Base-by-base conservation (phyloP, 2,113 vertebrate species). In the Cricetomys ansorgei region DNA sequence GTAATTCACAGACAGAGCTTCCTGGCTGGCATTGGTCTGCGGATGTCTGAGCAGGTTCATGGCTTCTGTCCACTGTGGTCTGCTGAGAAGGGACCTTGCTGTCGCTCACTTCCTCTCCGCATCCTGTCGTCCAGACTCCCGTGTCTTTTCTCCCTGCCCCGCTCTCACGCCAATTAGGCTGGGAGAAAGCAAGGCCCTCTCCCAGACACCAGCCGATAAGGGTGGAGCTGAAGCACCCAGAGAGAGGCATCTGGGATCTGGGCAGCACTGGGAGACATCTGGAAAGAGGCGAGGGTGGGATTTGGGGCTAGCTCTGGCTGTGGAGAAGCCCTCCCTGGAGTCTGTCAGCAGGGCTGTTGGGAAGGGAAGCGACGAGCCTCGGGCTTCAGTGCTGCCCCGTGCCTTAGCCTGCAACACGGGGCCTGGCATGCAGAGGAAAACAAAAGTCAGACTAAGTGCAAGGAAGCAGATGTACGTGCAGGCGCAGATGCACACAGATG, bases 371-470 rank as follows among this genome's bases (percentile, higher is more conserved):
- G 1, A 81, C 48, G 7, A 45, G 89, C 27, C 57, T 37, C 29
- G 34, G 34, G 23, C 15, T 85, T 88, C 43, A 7, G 0, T 8
- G 59, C 69, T 48, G 65, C 67, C 19, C 10, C 10, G 1, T 1
- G 0, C 15, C 70, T 86, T 16, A 5, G 23, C 27, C 1, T 48
- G 45, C 72, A 75, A 27, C 43, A 2, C 0, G 0, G 77, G 13
- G 59, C 62, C 83, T 0, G 1, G 50, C 31, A 17, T 25, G 0
- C 1, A 13, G 76, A 64, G 34, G 34, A 55, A 55, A 88, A 31
- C 48, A 40, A 53, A 27, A 70, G 19, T 25, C 45, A 25, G 50
- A 87, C 53, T 37, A 69, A 50, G 19, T 31, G 37, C n/a, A 65
- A 84, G 34, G 34, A 34, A 57, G 27, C 79, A 81, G 50, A 77